A percentile compares a stretch with the other conserved stretches of the same genome.
Evolutionary conservation across 1,140 invertebrate genomes (phyloP).

Genomic region (Trinorchestia longiramus): DNA sequence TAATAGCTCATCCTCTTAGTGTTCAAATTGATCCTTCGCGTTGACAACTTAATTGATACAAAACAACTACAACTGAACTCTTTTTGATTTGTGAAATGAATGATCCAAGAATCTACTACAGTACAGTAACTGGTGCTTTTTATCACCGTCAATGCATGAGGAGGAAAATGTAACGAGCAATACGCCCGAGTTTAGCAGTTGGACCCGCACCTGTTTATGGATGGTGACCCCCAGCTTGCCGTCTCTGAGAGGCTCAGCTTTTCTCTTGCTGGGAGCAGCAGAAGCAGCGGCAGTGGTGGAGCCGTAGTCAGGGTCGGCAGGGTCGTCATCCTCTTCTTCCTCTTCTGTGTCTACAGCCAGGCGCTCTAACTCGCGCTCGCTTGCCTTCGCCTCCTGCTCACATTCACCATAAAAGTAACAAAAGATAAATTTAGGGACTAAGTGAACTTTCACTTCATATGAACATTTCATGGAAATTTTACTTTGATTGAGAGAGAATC

Average conservation of each 20-base stretch:
- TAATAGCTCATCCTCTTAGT: too few species aligned
- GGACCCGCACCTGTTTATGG: constrained; percentile 10
- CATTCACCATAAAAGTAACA: neutral
- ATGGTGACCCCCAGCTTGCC: constrained; percentile 59
- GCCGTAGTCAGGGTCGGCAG: constrained; percentile 54
- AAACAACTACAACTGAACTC: too few species aligned
- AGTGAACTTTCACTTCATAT: neutral
- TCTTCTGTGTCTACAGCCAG: constrained; percentile 57
- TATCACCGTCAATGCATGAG: too few species aligned
- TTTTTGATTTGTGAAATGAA: too few species aligned
- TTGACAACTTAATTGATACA: too few species aligned
- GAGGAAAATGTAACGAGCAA: too few species aligned
- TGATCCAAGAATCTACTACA: too few species aligned
- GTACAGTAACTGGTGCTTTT: too few species aligned
- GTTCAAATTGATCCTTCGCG: too few species aligned
- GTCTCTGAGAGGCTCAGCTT: constrained; percentile 61
- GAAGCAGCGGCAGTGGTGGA: constrained; percentile 32
- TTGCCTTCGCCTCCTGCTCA: constrained; percentile 39
- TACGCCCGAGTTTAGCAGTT: too few species aligned
- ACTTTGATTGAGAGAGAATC: too few species aligned
- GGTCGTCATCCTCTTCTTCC: constrained; percentile 62
- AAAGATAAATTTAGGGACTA: neutral
- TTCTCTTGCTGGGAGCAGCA: constrained; percentile 55
- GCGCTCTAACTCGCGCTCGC: constrained; percentile 27
- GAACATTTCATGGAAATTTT: too few species aligned